These are phyloP conservation scores for Erethizon dorsatum DNA, from an alignment of 2,797 vertebrate genomes.

Conservation along the genomic window DNA sequence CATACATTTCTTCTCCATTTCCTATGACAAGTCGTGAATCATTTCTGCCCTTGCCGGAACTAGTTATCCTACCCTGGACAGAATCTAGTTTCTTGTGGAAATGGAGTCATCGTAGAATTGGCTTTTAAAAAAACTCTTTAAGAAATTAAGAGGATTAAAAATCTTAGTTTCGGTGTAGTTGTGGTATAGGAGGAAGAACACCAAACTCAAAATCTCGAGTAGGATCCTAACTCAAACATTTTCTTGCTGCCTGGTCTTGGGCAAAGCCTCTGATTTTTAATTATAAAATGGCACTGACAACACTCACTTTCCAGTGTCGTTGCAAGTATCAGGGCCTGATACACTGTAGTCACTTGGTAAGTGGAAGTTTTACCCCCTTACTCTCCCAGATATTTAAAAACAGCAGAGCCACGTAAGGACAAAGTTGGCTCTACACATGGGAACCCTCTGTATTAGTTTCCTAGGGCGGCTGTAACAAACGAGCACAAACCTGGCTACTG, in stretches of 20 bases:
- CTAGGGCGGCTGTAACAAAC: background rate
- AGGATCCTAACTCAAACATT: background rate
- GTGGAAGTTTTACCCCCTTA: background rate
- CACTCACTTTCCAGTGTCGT: background rate
- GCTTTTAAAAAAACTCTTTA: background rate
- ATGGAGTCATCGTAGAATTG: slow-evolving; percentile 6
- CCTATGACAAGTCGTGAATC: background rate
- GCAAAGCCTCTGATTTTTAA: background rate
- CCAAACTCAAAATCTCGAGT: background rate
- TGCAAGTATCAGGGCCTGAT: background rate
- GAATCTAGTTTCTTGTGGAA: slow-evolving; percentile 59
- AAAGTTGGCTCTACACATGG: background rate
- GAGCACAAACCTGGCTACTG: background rate
- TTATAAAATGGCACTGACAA: background rate
- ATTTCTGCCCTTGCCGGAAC: slow-evolving; percentile 31
- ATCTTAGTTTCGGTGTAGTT: slow-evolving; percentile 9
- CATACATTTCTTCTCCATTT: background rate
- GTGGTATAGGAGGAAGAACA: background rate
- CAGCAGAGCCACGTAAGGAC: background rate
- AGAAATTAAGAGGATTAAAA: slow-evolving; percentile 51
- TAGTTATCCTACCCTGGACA: background rate
- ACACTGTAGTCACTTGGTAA: background rate
- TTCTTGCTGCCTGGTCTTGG: background rate
- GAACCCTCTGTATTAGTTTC: background rate
- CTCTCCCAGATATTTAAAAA: background rate